phyloP scores from a whole-genome alignment of 2,797 vertebrate species.

The Sitta carolinensis region DNA sequence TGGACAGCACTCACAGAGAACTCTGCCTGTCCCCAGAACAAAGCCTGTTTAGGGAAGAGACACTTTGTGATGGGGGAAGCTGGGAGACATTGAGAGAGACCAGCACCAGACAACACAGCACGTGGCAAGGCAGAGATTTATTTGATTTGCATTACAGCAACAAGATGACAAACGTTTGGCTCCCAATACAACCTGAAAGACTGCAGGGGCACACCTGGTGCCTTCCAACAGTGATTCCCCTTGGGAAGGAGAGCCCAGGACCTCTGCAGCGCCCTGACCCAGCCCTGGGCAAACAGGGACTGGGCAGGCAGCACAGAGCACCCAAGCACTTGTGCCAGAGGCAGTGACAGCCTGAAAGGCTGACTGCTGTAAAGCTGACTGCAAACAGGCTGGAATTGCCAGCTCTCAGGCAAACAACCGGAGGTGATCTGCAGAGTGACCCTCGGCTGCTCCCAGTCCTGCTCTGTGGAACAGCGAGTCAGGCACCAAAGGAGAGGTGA shows the following conservation, averaged over 20 bases:
- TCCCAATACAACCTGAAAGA: background rate
- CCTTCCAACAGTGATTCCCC: rapidly evolving
- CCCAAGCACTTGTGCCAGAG: background rate
- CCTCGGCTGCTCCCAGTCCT: background rate
- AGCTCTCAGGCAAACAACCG: background rate
- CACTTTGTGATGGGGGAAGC: background rate
- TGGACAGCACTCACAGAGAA: background rate
- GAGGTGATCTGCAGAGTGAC: background rate
- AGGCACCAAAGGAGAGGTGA: rapidly evolving
- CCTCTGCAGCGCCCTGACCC: rapidly evolving
- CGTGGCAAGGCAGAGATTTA: background rate
- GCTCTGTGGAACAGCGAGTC: rapidly evolving
- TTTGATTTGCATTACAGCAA: background rate
- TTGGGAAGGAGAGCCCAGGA: background rate
- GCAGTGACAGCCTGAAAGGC: background rate
- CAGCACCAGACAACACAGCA: background rate
- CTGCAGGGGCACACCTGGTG: background rate
- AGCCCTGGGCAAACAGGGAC: background rate
- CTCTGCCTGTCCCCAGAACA: rapidly evolving
- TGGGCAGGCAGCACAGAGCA: background rate
- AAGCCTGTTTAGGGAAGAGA: background rate
- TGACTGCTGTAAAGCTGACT: background rate
- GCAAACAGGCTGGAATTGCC: background rate
- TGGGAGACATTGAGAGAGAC: background rate
- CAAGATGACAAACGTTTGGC: background rate